Conservation (phyloP, 2,113 vertebrate genomes). For the Callipepla californica region DNA sequence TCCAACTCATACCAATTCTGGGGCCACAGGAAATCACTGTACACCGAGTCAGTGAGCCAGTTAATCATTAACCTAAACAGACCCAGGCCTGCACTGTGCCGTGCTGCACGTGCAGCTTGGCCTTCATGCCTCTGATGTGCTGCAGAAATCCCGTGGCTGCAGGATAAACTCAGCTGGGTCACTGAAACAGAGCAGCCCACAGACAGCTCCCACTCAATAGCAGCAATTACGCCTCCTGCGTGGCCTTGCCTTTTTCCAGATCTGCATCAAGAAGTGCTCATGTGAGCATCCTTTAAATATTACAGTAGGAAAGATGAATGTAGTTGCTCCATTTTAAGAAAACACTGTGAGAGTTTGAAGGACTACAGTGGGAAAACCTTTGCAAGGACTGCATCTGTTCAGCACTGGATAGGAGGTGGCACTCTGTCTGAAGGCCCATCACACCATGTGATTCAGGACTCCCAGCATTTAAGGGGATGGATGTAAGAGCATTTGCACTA, state of each 20-base stretch:
- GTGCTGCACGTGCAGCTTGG: not conserved
- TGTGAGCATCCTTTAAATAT: not conserved
- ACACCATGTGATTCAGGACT: not conserved
- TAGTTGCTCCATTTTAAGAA: not conserved
- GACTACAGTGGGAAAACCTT: not conserved
- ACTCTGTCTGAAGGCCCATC: not conserved
- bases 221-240: not conserved
- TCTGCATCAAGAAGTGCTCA: not conserved
- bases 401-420: no score
- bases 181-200: not conserved
- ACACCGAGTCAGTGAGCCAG: not conserved
- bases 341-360: not conserved
- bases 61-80: not conserved
- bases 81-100: not conserved
- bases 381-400: not conserved
- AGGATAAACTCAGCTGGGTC: not conserved
- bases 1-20: rapidly evolving
- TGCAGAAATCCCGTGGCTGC: not conserved
- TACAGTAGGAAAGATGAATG: not conserved
- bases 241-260: not conserved
- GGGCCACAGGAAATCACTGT: not conserved
- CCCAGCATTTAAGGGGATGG: not conserved
- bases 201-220: not conserved
- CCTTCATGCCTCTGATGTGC: not conserved
- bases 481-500: not conserved